Evolutionary conservation across 2,113 vertebrate species (phyloP), one percentile per base, ranked within the genome.

Genomic region (Labeo catla): DNA sequence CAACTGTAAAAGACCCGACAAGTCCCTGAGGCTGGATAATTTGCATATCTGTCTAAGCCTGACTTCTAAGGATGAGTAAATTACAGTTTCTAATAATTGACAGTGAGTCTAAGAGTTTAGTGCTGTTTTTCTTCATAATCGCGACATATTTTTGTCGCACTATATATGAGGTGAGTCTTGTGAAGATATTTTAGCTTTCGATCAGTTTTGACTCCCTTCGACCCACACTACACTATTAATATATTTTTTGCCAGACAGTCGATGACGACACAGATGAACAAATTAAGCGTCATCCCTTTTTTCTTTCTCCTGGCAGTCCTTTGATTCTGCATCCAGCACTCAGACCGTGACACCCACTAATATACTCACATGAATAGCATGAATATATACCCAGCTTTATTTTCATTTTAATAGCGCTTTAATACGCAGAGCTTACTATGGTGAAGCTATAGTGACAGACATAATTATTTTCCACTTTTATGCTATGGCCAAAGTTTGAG

Each of bases 161-260:
- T 13, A 6, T 73, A 6, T 73, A n/a, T 81, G 39, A 65, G 36
- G 7, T 65, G 19, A 65, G 57, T 57, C 52, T 54, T 52, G 50
- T 52, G 13, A 59, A 63, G 21, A 28, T 28, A 28, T 28, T 28
- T 28, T 28, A 28, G 28, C 28, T 28, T 28, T 28, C 28, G 28
- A 28, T 28, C 36, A 79, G 36, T 81, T 65, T 66, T 81, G n/a
- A 7, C 8, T 52, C 28, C 45, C 15, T 9, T 21, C 43, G 49
- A 36, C 80, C 80, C 23, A 68, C 63, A 82, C 61, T 36, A 50
- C 52, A 78, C 43, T 87, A 87, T 65, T 89, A 87, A 87, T 87
- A 87, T 21, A 45, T 39, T 80, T 59, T 59, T 81, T 45, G 36
- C 52, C 79, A 87, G 86, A 87, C 86, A 87, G 63, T 63, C 45